A percentile compares a stretch with the other conserved stretches of the same genome.
phyloP scores from a whole-genome alignment of 2,888 invertebrate species.

The Amphiduros pacificus region DNA sequence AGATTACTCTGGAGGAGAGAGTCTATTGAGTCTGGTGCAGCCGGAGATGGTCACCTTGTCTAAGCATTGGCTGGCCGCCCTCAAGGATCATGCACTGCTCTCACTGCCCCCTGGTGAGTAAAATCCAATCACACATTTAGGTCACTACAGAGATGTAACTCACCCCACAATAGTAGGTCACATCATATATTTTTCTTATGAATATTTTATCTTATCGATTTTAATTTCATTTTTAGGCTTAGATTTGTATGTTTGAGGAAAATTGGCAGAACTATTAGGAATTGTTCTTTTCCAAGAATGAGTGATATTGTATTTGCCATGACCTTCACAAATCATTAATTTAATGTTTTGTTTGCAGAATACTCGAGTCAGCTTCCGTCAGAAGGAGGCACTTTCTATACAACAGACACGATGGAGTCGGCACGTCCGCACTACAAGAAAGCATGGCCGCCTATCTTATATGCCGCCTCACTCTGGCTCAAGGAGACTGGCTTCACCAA shows the following conservation, averaged over 20 bases:
- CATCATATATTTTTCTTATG: no score
- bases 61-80: conserved; percentile 91
- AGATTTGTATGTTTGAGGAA: not conserved
- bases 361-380: conserved; percentile 82
- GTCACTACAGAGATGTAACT: no score
- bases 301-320: not conserved
- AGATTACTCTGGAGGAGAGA: conserved; percentile 62
- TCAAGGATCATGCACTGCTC: conserved; percentile 91
- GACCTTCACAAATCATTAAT: not conserved
- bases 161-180: no score
- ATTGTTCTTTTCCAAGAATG: not conserved
- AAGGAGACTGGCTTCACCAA: conserved; percentile 68
- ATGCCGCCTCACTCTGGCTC: conserved; percentile 88
- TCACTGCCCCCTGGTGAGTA: conserved; percentile 71
- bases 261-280: not conserved
- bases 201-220: no score
- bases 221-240: no score
- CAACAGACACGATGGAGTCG: conserved; percentile 91
- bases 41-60: conserved; percentile 90
- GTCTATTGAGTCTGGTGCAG: conserved; percentile 83
- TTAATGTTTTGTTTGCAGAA: conserved; percentile 65
- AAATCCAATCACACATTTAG: no score
- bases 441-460: conserved; percentile 93
- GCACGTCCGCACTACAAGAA: conserved; percentile 87
- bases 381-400: conserved; percentile 93